Base-by-base conservation (phyloP, 2,797 vertebrate genomes). In the Falco rusticolus region DNA sequence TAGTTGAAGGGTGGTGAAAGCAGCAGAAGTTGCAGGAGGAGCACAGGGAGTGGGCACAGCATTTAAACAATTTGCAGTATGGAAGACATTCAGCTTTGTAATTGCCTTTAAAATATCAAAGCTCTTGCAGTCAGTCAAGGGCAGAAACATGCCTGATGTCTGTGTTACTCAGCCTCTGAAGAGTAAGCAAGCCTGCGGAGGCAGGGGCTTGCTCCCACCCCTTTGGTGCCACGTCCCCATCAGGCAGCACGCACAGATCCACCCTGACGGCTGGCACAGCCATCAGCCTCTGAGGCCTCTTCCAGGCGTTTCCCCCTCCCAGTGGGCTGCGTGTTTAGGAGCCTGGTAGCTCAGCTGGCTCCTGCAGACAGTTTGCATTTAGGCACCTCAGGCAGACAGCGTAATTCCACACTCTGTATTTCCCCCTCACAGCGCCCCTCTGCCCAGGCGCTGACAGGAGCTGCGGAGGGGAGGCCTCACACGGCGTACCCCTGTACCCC, bases 381-480 rank as follows among this genome's bases (percentile, higher is more conserved):
- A 41, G 37, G 15, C 11, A 3, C 19, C 51, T 16, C 22, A 59
- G 54, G 39, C 28, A 66, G 39, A 48, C 3, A 9, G 47, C 16
- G 5, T 33, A 14, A 74, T 34, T 31, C 19, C 3, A 4, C 11
- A 10, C 41, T 39, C 34, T 20, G 8, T 6, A 3, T 60, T 65
- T 50, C 16, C 47, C 8, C 31, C 43, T 60, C 34, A 11, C 64
- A 20, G 3, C 31, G 1, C 4, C 34, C 14, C 34, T 48, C 26
- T 48, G 17, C 33, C 51, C 48, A 37, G 51, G 16, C 5, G 5
- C 50, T 31, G 71, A 29, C 31, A 57, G 76, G 16, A 37, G 13
- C 20, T 1, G 2, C 28, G 9, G 26, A 13, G 9, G 7, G 17
- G 37, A 29, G 33, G 28, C 41, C 20, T 68, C 1, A 1, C 6